phyloP scores from a whole-genome alignment of 1,140 invertebrate species.

The Aphidius ervi region DNA sequence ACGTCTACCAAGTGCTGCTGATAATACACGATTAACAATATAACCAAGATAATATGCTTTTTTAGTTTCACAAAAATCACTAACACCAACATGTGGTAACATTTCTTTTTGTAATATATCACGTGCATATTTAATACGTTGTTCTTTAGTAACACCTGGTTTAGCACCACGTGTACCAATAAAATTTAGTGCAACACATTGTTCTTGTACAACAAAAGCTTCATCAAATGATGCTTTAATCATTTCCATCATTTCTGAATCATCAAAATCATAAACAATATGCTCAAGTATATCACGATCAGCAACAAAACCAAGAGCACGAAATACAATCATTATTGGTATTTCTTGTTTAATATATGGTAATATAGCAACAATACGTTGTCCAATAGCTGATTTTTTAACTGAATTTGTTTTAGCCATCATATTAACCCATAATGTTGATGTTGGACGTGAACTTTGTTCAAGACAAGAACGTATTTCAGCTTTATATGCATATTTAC shows the following conservation, averaged over 20 bases:
- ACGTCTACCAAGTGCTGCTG: slow-evolving; percentile 89
- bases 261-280: slow-evolving; percentile 98
- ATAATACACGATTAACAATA: slow-evolving; percentile 93
- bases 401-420: slow-evolving; percentile 93
- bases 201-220: slow-evolving; percentile 98
- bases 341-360: slow-evolving; percentile 99
- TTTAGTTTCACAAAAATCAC: slow-evolving; percentile 98
- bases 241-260: slow-evolving; percentile 99
- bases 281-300: slow-evolving; percentile 98
- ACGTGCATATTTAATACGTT: slow-evolving; percentile 96
- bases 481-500: slow-evolving; percentile 96
- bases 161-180: slow-evolving; percentile 93
- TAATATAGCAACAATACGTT: slow-evolving; percentile 94
- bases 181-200: slow-evolving; percentile 97
- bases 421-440: slow-evolving; percentile 98
- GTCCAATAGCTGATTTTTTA: slow-evolving; percentile 96
- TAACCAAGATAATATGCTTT: slow-evolving; percentile 98
- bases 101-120: slow-evolving; percentile 99
- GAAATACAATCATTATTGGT: slow-evolving; percentile 98
- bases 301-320: slow-evolving; percentile 95
- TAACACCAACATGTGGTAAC: slow-evolving; percentile 98
- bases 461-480: slow-evolving; percentile 97
- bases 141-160: slow-evolving; percentile 97
- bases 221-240: slow-evolving; percentile 98
- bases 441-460: slow-evolving; percentile 88